Conservation (phyloP, 2,113 vertebrate species). For the Arothron firmamentum region DNA sequence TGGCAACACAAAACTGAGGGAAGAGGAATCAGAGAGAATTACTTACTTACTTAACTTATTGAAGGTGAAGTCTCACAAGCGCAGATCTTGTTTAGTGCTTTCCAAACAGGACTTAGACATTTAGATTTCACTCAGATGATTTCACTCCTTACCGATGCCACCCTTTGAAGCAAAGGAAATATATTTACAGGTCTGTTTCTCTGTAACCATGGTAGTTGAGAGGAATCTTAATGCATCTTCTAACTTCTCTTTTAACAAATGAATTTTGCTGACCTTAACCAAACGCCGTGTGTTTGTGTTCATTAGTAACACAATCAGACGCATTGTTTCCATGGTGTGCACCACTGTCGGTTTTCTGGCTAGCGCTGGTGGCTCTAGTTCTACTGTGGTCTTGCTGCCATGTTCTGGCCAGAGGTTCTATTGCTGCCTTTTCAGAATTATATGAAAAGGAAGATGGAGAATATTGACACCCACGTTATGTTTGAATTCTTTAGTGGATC, state of each 20-base stretch:
- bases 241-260: slow-evolving; percentile 28
- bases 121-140: not conserved
- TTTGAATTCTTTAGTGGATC: slow-evolving; percentile 24
- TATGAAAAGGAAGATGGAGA: not conserved
- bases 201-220: not conserved
- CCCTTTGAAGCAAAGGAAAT: slow-evolving; percentile 22
- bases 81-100: no score
- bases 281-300: not conserved
- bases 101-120: no score
- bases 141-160: slow-evolving; percentile 39
- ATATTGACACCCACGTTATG: no score
- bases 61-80: not conserved
- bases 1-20: slow-evolving; percentile 52
- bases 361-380: not conserved
- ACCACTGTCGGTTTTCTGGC: not conserved
- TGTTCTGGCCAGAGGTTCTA: not conserved
- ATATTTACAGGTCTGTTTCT: slow-evolving; percentile 60
- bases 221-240: slow-evolving; percentile 13
- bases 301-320: slow-evolving; percentile 12
- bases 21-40: slow-evolving; percentile 63
- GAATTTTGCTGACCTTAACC: slow-evolving; percentile 5
- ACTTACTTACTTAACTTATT: not conserved
- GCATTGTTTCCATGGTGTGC: slow-evolving; percentile 39
- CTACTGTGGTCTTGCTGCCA: no score
- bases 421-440: not conserved